phyloP scores from a whole-genome alignment of 2,113 vertebrate species.

The Tyrannus savana region DNA sequence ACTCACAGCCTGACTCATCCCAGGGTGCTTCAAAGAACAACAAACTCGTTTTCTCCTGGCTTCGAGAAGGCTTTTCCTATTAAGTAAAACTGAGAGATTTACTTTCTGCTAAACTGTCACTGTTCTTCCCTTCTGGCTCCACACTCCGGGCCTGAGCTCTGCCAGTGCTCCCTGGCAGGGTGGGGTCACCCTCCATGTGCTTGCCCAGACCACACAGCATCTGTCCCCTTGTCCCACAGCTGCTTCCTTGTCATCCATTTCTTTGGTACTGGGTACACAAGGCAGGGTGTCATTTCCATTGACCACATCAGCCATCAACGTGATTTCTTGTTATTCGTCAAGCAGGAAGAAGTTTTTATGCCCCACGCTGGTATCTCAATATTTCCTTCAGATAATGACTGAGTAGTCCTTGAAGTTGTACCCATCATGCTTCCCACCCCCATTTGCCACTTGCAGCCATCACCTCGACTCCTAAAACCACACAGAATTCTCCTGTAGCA shows the following conservation, averaged over 20 bases:
- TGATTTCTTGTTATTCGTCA: not conserved
- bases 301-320: rapidly evolving
- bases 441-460: constrained; percentile 7
- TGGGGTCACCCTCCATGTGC: rapidly evolving
- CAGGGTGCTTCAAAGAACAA: not conserved
- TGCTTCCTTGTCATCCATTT: not conserved
- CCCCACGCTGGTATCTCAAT: not conserved
- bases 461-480: not conserved
- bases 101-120: not conserved
- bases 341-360: not conserved
- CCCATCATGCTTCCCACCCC: not conserved
- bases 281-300: not conserved
- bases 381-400: constrained; percentile 32
- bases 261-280: not conserved
- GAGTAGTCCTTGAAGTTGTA: constrained; percentile 1
- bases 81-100: not conserved
- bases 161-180: no score
- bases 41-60: not conserved
- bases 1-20: not conserved
- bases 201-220: not conserved
- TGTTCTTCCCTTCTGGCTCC: not conserved
- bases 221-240: not conserved
- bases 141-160: no score
- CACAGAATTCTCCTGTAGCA: not conserved
- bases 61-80: not conserved